Evolutionary conservation across 1,140 invertebrate genomes (phyloP).

Genomic region (Drosophila obscura): DNA sequence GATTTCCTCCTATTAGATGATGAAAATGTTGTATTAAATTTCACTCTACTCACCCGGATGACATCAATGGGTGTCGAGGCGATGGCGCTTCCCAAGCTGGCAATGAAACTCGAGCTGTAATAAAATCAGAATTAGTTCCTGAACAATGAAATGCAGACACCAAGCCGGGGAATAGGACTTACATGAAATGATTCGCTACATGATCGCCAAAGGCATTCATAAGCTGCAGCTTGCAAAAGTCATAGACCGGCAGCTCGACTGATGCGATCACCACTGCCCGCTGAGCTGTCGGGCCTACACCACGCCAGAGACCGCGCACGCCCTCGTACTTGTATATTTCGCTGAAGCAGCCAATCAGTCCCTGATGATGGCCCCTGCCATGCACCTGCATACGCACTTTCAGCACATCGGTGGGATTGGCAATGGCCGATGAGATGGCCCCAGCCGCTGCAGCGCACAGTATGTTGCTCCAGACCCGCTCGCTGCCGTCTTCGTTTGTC

Average conservation of each 20-base stretch:
- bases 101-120: slow-evolving; percentile 93
- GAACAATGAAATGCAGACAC: background rate
- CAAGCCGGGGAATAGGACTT: slow-evolving; percentile 83
- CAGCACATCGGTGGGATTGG: slow-evolving; percentile 98
- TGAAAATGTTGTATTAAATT: background rate
- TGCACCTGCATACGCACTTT: slow-evolving; percentile 97
- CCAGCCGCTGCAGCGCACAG: slow-evolving; percentile 92
- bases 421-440: slow-evolving; percentile 96
- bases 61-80: slow-evolving; percentile 98
- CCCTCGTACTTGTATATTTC: slow-evolving; percentile 93
- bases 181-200: slow-evolving; percentile 94
- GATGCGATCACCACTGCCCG: slow-evolving; percentile 95
- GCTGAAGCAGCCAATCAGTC: slow-evolving; percentile 90
- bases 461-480: slow-evolving; percentile 92
- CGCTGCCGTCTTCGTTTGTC: slow-evolving; percentile 86
- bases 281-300: slow-evolving; percentile 95
- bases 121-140: slow-evolving; percentile 1
- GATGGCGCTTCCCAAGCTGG: slow-evolving; percentile 95
- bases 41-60: slow-evolving; percentile 89
- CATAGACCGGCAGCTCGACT: slow-evolving; percentile 97
- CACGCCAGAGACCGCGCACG: slow-evolving; percentile 93
- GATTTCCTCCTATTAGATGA: background rate
- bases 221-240: slow-evolving; percentile 93
- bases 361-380: slow-evolving; percentile 85
- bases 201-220: slow-evolving; percentile 90